A percentile compares a stretch with the other conserved stretches of the same genome.
phyloP scores from a whole-genome alignment of 1,140 invertebrate species.

The Drosophila varians region DNA sequence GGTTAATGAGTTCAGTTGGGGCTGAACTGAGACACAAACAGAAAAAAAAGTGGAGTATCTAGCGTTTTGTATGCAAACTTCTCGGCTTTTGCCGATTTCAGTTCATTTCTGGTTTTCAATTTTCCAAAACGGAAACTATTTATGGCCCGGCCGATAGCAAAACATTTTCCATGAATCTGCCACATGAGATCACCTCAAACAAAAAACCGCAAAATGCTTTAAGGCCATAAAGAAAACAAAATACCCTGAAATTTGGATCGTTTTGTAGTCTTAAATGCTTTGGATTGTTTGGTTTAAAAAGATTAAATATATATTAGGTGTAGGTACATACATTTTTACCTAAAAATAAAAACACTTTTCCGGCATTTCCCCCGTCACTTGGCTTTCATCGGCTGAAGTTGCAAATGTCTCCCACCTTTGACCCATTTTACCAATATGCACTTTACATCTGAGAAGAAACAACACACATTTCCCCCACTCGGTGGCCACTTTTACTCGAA shows the following conservation, averaged over 20 bases:
- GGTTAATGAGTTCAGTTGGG: constrained; percentile 73
- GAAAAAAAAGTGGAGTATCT: constrained; percentile 25
- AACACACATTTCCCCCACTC: constrained; percentile 18
- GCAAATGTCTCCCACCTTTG: constrained; percentile 57
- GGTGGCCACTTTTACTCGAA: constrained; percentile 56
- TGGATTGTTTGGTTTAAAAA: not conserved
- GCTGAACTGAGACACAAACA: constrained; percentile 1
- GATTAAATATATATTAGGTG: not conserved
- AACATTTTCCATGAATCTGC: constrained; percentile 26
- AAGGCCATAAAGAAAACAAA: constrained; percentile 20
- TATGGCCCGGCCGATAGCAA: constrained; percentile 7
- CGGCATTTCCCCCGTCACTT: constrained; percentile 13
- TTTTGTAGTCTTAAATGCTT: not conserved
- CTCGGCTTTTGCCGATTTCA: constrained; percentile 24
- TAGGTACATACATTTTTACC: not conserved
- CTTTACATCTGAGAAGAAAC: constrained; percentile 24
- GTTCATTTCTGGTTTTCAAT: constrained; percentile 40
- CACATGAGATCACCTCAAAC: constrained; percentile 36
- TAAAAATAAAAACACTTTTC: constrained; percentile 27
- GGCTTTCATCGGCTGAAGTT: constrained; percentile 30
- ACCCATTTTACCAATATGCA: constrained; percentile 49
- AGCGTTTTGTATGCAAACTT: constrained; percentile 29
- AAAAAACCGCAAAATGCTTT: constrained; percentile 28
- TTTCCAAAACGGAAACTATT: constrained; percentile 45
- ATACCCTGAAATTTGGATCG: constrained; percentile 7